Evolutionary conservation across 1,140 invertebrate species (phyloP).

Genomic region (Cydia splendana): DNA sequence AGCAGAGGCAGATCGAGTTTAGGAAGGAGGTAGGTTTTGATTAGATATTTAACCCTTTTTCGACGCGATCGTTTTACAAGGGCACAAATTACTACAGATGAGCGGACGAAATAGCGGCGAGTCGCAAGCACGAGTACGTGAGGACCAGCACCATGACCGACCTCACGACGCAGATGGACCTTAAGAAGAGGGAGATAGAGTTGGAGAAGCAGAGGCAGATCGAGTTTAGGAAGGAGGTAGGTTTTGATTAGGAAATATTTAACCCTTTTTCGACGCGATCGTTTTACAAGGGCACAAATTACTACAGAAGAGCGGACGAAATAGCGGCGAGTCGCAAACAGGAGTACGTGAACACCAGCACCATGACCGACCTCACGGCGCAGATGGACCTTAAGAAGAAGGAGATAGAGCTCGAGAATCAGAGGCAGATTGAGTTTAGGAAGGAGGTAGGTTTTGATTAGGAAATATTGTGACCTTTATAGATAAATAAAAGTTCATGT

Average conservation of each 20-base stretch:
- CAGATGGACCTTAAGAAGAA: constrained; percentile 48
- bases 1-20: constrained; percentile 41
- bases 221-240: constrained; percentile 48
- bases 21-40: constrained; percentile 45
- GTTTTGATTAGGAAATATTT: not conserved
- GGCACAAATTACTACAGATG: constrained; percentile 61
- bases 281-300: constrained; percentile 51
- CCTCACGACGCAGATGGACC: constrained; percentile 51
- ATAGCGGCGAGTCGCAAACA: constrained; percentile 42
- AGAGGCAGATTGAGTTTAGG: constrained; percentile 45
- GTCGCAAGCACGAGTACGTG: constrained; percentile 42
- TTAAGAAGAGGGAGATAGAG: constrained; percentile 31
- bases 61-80: constrained; percentile 17
- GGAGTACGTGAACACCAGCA: constrained; percentile 42
- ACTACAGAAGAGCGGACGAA: constrained; percentile 57
- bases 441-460: constrained; percentile 41
- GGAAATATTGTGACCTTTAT: too few relatives aligned
- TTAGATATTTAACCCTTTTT: too few relatives aligned
- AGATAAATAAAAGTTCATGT: too few relatives aligned
- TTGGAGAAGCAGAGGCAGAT: constrained; percentile 41
- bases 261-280: too few relatives aligned
- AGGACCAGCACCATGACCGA: constrained; percentile 45
- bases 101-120: constrained; percentile 48
- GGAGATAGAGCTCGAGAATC: constrained; percentile 34
- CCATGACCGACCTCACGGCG: constrained; percentile 45